A percentile compares a stretch with the other conserved stretches of the same genome.
These are phyloP conservation scores for Nudaria mundana DNA, from an alignment of 2,888 invertebrate species.

Conservation along the genomic window DNA sequence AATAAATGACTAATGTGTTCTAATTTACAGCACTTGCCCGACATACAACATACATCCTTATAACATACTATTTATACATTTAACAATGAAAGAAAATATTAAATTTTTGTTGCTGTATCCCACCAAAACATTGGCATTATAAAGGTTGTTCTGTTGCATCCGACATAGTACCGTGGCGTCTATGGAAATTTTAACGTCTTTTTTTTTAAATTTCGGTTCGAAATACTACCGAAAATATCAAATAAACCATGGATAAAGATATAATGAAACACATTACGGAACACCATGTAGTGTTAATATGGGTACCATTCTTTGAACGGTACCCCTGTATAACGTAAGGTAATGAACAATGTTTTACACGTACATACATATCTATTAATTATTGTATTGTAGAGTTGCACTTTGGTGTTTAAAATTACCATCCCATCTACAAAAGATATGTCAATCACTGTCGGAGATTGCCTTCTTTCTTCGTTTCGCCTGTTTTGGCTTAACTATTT, in stretches of 20 bases:
- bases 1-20: constrained; percentile 51
- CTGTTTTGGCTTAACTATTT: constrained; percentile 94
- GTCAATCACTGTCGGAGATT: constrained; percentile 96
- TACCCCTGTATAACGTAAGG: constrained; percentile 56
- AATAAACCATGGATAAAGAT: constrained; percentile 27
- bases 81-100: constrained; percentile 20
- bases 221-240: constrained; percentile 18
- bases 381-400: constrained; percentile 77
- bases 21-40: constrained; percentile 58
- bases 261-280: constrained; percentile 29
- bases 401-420: constrained; percentile 76
- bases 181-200: too few species aligned
- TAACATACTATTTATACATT: constrained; percentile 6
- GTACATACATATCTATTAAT: constrained; percentile 41
- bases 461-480: constrained; percentile 96
- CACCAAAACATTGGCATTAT: constrained; percentile 7
- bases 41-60: constrained; percentile 21
- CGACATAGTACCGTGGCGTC: constrained; percentile 19
- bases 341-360: constrained; percentile 55
- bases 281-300: constrained; percentile 34
- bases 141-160: constrained; percentile 17
- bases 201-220: too few species aligned
- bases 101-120: constrained; percentile 2
- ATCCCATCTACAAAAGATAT: constrained; percentile 64
- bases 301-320: constrained; percentile 70